These are phyloP conservation scores for Oedothorax gibbosus DNA, from an alignment of 1,140 invertebrate species.

Conservation along the genomic window DNA sequence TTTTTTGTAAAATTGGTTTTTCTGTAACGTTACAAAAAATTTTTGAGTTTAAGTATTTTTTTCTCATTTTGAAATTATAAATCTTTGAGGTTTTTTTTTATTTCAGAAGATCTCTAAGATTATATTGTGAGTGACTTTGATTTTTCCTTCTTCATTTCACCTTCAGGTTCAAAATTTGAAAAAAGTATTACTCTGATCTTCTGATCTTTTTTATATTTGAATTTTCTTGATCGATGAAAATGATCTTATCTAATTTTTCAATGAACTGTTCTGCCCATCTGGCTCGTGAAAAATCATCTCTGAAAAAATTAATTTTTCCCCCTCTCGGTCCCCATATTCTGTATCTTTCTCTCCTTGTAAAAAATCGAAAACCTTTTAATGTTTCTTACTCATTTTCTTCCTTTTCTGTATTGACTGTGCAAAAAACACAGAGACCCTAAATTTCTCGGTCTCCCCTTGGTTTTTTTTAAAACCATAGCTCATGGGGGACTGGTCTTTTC, in stretches of 20 bases:
- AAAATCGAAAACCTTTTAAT: neutral
- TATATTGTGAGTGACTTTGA: neutral
- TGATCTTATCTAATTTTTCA: neutral
- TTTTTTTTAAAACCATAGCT: neutral
- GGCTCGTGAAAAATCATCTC: neutral
- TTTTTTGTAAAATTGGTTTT: too few relatives aligned
- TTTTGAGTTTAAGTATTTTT: too few relatives aligned
- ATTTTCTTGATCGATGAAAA: neutral
- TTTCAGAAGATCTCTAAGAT: neutral
- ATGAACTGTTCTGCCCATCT: neutral
- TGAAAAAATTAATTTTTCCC: neutral
- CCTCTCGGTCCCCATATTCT: neutral
- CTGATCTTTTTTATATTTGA: neutral
- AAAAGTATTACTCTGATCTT: neutral
- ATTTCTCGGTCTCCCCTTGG: neutral
- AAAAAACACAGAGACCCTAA: neutral
- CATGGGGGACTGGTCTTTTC: too few relatives aligned
- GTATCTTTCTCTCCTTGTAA: neutral
- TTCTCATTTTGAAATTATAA: too few relatives aligned
- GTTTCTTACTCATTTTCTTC: conserved; percentile 7
- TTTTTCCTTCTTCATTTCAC: neutral
- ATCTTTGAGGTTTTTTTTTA: neutral
- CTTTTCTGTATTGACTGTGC: neutral
- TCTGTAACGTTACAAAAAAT: too few relatives aligned
- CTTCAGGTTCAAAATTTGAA: neutral